Evolutionary conservation across 2,113 vertebrate genomes (phyloP).

Genomic region (Trematomus loennbergii): DNA sequence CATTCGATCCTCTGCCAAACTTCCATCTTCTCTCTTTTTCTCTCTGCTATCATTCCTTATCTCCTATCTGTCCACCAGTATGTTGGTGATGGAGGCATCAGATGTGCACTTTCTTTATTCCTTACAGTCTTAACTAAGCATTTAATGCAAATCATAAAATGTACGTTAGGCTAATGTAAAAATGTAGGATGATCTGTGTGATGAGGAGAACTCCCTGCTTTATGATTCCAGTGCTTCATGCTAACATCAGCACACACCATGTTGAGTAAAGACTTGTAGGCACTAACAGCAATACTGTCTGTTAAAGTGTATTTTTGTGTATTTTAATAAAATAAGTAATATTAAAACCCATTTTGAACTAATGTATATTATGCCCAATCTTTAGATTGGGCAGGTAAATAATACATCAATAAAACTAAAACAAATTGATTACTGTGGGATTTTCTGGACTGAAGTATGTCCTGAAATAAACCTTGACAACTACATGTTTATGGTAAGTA

Average conservation of each 20-base stretch:
- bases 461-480: neutral
- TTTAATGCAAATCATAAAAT: neutral
- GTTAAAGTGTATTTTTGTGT: too few relatives aligned
- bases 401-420: too few relatives aligned
- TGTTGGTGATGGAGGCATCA: constrained; percentile 64
- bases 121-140: neutral
- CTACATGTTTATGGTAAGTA: neutral
- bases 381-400: too few relatives aligned
- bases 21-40: constrained; percentile 26
- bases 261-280: neutral
- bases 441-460: too few relatives aligned
- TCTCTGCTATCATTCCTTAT: constrained; percentile 27
- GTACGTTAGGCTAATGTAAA: neutral
- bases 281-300: neutral
- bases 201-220: neutral
- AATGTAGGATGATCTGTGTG: neutral
- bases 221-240: neutral
- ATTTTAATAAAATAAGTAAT: too few relatives aligned
- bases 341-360: too few relatives aligned
- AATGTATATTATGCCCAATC: too few relatives aligned
- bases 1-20: constrained; percentile 12
- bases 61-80: neutral
- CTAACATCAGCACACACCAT: neutral
- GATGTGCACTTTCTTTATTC: constrained; percentile 21
- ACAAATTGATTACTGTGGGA: too few relatives aligned